Percentiles rank a stretch among this genome's conserved stretches.
These are phyloP conservation scores for Pterocles orientalis DNA, from an alignment of 2,113 vertebrate species.

Conservation along the genomic window DNA sequence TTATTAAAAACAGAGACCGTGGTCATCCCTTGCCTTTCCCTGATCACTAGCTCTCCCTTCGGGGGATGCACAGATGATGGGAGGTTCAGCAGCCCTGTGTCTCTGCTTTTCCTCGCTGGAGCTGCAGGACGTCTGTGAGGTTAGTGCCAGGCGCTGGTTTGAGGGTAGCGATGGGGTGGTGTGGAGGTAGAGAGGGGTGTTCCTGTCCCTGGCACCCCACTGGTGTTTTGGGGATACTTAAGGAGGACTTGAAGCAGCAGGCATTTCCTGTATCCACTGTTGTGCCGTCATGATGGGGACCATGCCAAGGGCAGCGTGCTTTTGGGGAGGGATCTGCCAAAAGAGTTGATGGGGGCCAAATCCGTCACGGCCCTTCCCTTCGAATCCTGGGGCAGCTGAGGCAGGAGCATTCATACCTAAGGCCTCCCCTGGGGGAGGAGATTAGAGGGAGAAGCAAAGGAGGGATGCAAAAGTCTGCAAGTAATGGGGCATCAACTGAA, in stretches of 20 bases:
- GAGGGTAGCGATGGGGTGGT: neutral
- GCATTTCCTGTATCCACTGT: neutral
- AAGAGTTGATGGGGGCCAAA: neutral
- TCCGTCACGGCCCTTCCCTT: neutral
- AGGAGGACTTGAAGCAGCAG: neutral
- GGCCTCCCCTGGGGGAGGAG: neutral
- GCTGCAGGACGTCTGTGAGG: neutral
- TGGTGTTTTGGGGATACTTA: neutral
- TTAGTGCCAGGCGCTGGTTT: neutral
- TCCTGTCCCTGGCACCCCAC: neutral
- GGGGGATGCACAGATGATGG: neutral
- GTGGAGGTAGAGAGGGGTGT: neutral
- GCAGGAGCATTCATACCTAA: neutral
- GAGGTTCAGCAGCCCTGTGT: neutral
- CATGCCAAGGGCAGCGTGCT: neutral
- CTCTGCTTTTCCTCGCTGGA: neutral
- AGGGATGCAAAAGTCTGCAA: neutral
- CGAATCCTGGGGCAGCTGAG: neutral
- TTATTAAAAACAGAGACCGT: neutral
- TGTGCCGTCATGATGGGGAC: neutral
- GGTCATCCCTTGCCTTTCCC: conserved; percentile 4
- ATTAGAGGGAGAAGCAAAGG: neutral
- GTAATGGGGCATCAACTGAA: neutral
- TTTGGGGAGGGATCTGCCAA: neutral
- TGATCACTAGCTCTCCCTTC: neutral